These are phyloP conservation scores for Scolopax mira DNA, from an alignment of 2,113 vertebrate genomes.

Conservation along the genomic window DNA sequence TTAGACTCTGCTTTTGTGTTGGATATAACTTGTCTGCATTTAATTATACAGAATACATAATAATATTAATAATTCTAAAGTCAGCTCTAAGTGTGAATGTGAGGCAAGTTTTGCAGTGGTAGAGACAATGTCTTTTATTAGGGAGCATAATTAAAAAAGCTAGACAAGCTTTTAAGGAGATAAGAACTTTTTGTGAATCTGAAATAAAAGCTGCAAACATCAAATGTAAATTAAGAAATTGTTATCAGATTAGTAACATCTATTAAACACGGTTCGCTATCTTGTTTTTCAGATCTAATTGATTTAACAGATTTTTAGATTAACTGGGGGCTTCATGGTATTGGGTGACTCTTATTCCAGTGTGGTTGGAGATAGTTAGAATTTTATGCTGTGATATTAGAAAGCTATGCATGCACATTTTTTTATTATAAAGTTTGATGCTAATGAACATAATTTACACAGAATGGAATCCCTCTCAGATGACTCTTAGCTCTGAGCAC, in stretches of 20 bases:
- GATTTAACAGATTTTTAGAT: background rate
- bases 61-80: background rate
- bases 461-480: background rate
- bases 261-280: accelerated
- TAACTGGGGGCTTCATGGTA: background rate
- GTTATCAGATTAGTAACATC: background rate
- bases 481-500: background rate
- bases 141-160: background rate
- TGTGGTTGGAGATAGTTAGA: background rate
- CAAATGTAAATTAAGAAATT: background rate
- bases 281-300: background rate
- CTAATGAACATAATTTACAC: background rate
- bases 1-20: background rate
- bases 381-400: background rate
- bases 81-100: background rate
- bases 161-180: background rate
- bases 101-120: background rate
- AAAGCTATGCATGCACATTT: background rate
- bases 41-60: background rate
- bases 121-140: background rate
- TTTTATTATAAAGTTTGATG: background rate
- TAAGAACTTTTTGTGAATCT: background rate
- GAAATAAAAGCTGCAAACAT: background rate
- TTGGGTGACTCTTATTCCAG: background rate
- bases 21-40: background rate